Evolutionary conservation across 1,140 invertebrate species (phyloP), one percentile per base, ranked within the genome.

Genomic region (Meteorus sp.): DNA sequence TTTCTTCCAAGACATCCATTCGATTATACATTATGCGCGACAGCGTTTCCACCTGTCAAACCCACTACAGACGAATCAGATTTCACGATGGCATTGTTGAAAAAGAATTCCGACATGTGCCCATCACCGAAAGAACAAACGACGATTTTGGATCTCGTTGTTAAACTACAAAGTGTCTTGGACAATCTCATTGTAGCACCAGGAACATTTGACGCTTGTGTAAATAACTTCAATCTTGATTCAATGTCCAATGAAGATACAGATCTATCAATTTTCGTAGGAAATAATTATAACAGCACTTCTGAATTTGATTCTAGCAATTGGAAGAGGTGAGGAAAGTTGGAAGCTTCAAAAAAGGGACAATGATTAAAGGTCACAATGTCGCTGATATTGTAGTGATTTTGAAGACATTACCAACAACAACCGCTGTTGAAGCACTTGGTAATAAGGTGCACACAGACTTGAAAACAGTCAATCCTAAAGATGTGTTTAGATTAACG

Each of bases 331-430:
- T 97, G 0, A 83, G 95, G 9, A 93, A 96, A 82, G 95, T 98
- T 43, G 97, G 97, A 0, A 96, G 95, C 0, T 98, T 95, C 70
- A 99, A 99, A 76, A 98, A 99, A 77, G 96, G 95, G 0, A 99
- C 96, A 7, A 98, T 99, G 90, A 87, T 98, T 67, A 89, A 92
- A 4, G 94, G 94, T 1, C 91, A 95, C 70, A 97, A 96, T 75
- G 87, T 96, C 0, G 97, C 96, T 15, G 96, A 99, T 75, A 90
- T 99, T 65, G 95, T 99, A 3, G 94, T 99, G 7, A 97, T 99
- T 66, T 83, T 99, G n/a, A 98, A 98, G 83, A 98, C 96, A 0
- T 76, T 99, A 37, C 97, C 97, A 1, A 98, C 95, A 9, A 92
- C 93, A 73, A 95, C 98, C 72, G 92, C 95, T 3, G 93, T 98